Evolutionary conservation across 2,888 invertebrate genomes (phyloP), one percentile per base, ranked within the genome.

Genomic region (Eutolmus rufibarbis): DNA sequence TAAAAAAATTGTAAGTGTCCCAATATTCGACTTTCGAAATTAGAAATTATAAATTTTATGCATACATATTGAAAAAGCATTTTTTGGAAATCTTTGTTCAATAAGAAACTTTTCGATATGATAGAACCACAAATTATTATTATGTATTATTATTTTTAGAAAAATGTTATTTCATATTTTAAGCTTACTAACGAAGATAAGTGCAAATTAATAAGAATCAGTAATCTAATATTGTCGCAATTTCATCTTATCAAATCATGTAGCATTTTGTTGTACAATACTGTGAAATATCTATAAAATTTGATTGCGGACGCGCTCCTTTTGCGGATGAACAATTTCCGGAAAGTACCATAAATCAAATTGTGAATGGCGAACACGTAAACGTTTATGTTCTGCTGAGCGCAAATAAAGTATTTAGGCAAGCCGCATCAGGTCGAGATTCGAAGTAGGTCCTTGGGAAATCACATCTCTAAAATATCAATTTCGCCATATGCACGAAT

Each of bases 391-490:
- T 79, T 46, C 43, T 78, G 43, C 23, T 12, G 37, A 40, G 43
- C 43, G 23, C 19, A 78, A 43, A 43, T 78, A 43, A 78, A 78
- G 43, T 51, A 16, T 79, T 79, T 51, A 28, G 79, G 51, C 16
- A 79, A 51, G 31, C 46, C 16, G 79, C 46, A 51, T 51, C 19
- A 28, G 31, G 46, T 31, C 9, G 23, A 16, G 31, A 5, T 5
- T 16, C 0, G 28, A 28, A 79, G 31, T 79, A 51, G 79, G n/a
- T 79, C 51, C 79, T 51, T 51, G 79, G 79, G 51, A 79, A 79
- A 79, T 79, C 79, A 79, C 79, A 79, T 79, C 79, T 19, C 79
- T 79, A 51, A 46, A 79, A 79, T 79, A 79, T 79, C 79, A 79
- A 79, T 79, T 79, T 79, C 79, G 9, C 23, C 28, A 51, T 51